Base-by-base conservation (phyloP, 1,140 invertebrate species). In the Drosophila nebulosa region DNA sequence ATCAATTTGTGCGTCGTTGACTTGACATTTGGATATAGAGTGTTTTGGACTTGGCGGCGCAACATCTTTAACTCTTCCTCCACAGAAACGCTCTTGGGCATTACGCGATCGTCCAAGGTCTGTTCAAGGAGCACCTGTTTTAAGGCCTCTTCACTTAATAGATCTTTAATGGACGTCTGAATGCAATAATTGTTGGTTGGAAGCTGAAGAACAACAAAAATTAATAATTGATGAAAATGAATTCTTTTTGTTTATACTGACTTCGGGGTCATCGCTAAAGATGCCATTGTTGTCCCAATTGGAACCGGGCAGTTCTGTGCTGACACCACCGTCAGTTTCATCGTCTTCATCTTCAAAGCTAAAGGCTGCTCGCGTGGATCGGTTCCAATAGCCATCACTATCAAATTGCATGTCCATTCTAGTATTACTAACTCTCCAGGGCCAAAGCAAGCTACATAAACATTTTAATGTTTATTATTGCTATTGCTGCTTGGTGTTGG, bases 1-100 rank as follows among this genome's bases (percentile, higher is more conserved):
- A 93, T 78, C 2, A 94, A 68, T 42, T 93, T 91, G 32, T 92
- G 92, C 2, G 93, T 81, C 0, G 93, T 93, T 10, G 60, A 52
- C 9, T 85, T 71, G 2, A 80, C 59, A 30, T 91, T 90, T 1
- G 90, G 89, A 24, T 91, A 90, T 0, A 90, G 53, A 0, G 79
- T 88, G 30, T 78, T 91, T 14, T 91, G 90, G 9, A 91, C 78
- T 70, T 91, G 80, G 1, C 90, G 76, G 1, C 90, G 73, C 22
- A 91, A 18, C 16, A 90, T 21, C 35, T 83, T 90, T 0, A 91
- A 52, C 32, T 91, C 90, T 14, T 90, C 89, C 18, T 91, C 90
- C 0, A 78, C 69, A 0, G 78, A 66, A 4, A 91, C 80, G 0
- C 86, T 86, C 14, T 91, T 91, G 2, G 79, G 66, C 50, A 90